phyloP scores from a whole-genome alignment of 2,113 vertebrate species.

The Coracopsis vasa region DNA sequence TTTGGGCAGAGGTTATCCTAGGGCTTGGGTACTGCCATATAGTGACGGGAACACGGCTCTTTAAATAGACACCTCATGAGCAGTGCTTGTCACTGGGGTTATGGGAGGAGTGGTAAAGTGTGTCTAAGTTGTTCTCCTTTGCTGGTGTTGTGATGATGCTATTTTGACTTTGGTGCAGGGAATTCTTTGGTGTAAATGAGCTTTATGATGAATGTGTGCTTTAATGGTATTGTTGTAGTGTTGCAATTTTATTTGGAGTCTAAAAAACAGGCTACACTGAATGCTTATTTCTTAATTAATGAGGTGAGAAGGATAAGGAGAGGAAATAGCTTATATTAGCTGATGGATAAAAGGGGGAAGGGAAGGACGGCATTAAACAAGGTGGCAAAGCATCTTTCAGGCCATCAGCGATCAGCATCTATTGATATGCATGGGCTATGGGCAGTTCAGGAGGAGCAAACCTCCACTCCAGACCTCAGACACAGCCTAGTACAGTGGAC shows the following conservation, averaged over 20 bases:
- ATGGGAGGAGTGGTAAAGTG: neutral
- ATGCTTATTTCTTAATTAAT: neutral
- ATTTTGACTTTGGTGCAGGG: neutral
- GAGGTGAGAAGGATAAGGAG: neutral
- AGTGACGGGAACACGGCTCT: neutral
- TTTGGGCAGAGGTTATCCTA: neutral
- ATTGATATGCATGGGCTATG: accelerated
- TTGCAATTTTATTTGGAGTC: neutral
- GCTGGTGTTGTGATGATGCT: neutral
- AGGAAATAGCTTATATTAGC: neutral
- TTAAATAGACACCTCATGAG: neutral
- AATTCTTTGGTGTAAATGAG: neutral
- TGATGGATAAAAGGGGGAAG: neutral
- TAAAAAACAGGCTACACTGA: neutral
- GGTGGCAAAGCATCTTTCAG: neutral
- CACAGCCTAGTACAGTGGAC: no score
- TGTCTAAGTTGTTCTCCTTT: neutral
- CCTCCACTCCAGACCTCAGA: accelerated
- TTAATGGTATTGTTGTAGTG: neutral
- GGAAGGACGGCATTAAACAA: neutral
- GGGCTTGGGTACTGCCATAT: neutral
- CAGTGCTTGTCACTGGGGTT: neutral
- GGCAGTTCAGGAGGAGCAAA: neutral
- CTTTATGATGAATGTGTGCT: neutral
- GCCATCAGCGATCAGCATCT: neutral